phyloP scores from a whole-genome alignment of 2,888 invertebrate species.

The Drosophila subquinaria region DNA sequence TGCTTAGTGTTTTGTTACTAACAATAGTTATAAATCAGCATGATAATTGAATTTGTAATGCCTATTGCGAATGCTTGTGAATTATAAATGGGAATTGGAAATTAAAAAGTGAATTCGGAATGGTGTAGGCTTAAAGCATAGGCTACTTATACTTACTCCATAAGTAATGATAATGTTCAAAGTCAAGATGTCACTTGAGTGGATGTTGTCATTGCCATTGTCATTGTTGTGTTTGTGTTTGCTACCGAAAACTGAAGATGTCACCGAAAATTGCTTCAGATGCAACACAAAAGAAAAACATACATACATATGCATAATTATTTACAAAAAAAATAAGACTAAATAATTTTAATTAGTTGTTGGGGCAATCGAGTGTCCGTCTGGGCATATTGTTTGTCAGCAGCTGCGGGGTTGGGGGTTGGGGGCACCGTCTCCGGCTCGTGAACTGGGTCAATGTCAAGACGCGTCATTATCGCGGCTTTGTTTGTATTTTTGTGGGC shows the following conservation, averaged over 20 bases:
- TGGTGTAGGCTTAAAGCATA: conserved; percentile 22
- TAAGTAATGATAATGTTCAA: conserved; percentile 40
- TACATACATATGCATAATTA: conserved; percentile 49
- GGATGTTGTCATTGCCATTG: conserved; percentile 23
- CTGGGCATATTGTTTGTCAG: conserved; percentile 10
- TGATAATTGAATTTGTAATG: conserved; percentile 15
- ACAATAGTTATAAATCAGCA: conserved; percentile 16
- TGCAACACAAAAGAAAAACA: conserved; percentile 47
- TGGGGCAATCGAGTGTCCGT: conserved; percentile 57
- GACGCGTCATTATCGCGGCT: conserved; percentile 31
- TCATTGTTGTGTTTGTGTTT: conserved; percentile 14
- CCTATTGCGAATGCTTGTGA: conserved; percentile 28
- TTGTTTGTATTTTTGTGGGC: conserved; percentile 61
- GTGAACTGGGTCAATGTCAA: conserved; percentile 78
- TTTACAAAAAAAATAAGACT: conserved; percentile 39
- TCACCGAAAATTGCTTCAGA: conserved; percentile 57
- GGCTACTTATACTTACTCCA: conserved; percentile 2
- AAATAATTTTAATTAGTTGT: conserved; percentile 72
- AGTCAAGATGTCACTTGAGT: conserved; percentile 43
- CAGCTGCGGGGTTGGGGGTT: neutral
- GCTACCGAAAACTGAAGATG: conserved; percentile 47
- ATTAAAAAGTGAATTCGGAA: conserved; percentile 29
- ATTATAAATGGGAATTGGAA: conserved; percentile 26
- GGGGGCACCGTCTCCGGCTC: conserved; percentile 14
- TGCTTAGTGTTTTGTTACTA: conserved; percentile 1